phyloP scores from a whole-genome alignment of 2,888 invertebrate genomes.

The Cordilura impudica region DNA sequence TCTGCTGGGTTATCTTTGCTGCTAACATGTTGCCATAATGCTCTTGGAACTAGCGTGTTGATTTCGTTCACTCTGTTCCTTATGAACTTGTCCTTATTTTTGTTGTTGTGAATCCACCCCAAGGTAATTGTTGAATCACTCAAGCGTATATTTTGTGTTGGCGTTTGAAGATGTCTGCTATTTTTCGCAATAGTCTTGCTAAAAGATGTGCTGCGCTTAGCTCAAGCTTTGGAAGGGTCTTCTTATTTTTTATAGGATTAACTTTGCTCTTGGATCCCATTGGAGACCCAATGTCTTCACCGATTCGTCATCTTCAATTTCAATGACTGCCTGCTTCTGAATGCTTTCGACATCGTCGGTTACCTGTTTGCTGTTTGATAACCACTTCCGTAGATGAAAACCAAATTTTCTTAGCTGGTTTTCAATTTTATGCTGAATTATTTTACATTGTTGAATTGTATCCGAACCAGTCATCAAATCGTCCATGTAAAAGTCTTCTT shows the following conservation, averaged over 20 bases:
- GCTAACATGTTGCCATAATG: too few species aligned
- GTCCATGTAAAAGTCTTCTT: constrained; percentile 58
- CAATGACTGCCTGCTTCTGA: constrained; percentile 7
- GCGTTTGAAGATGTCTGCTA: too few species aligned
- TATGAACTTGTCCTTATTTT: too few species aligned
- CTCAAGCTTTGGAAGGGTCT: too few species aligned
- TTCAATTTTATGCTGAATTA: constrained; percentile 22
- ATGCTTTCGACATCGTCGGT: constrained; percentile 28
- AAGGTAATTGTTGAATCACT: neutral
- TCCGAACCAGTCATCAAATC: constrained; percentile 57
- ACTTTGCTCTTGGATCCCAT: neutral
- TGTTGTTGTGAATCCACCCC: too few species aligned
- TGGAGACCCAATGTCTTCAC: constrained; percentile 7
- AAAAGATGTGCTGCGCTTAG: constrained; percentile 30
- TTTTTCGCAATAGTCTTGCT: constrained; percentile 15
- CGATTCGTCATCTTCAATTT: neutral
- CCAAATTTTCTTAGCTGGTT: constrained; percentile 38
- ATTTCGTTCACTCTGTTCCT: too few species aligned
- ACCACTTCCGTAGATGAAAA: constrained; percentile 60
- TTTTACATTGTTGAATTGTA: constrained; percentile 38
- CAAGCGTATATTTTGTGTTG: too few species aligned
- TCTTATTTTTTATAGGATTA: neutral
- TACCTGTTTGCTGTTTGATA: constrained; percentile 16
- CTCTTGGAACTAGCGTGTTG: too few species aligned
- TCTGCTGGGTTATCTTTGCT: too few species aligned